These are phyloP conservation scores for Avahi laniger DNA, from an alignment of 2,797 vertebrate genomes.

Conservation along the genomic window DNA sequence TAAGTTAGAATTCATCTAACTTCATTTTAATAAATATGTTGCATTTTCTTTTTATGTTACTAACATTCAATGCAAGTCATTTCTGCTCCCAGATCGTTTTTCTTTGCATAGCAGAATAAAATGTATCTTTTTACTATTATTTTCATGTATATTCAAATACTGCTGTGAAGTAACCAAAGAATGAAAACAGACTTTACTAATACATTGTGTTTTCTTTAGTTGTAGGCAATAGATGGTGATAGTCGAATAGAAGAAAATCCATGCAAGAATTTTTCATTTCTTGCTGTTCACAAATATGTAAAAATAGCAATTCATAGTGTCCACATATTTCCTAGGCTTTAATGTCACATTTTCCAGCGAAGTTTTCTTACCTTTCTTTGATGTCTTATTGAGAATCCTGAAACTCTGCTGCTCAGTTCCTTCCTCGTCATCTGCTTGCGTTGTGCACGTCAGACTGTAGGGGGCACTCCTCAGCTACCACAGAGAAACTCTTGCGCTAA, in stretches of 20 bases:
- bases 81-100: constrained; percentile 1
- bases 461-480: constrained; percentile 80
- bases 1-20: background rate
- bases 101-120: background rate
- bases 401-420: background rate
- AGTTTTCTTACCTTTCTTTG: constrained; percentile 45
- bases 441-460: constrained; percentile 67
- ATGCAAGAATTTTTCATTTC: background rate
- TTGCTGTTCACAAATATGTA: background rate
- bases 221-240: background rate
- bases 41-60: constrained; percentile 31
- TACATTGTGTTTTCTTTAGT: background rate
- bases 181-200: constrained; percentile 43
- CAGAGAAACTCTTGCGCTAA: constrained; percentile 22
- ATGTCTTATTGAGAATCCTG: background rate
- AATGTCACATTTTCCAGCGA: background rate
- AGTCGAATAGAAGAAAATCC: constrained; percentile 2
- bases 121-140: constrained; percentile 28
- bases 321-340: background rate
- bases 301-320: background rate
- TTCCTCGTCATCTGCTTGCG: background rate
- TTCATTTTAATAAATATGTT: constrained; percentile 48
- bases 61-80: constrained; percentile 20
- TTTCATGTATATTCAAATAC: constrained; percentile 36
- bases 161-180: background rate